Evolutionary conservation across 2,797 vertebrate genomes (phyloP).

Genomic region (Lemur catta): DNA sequence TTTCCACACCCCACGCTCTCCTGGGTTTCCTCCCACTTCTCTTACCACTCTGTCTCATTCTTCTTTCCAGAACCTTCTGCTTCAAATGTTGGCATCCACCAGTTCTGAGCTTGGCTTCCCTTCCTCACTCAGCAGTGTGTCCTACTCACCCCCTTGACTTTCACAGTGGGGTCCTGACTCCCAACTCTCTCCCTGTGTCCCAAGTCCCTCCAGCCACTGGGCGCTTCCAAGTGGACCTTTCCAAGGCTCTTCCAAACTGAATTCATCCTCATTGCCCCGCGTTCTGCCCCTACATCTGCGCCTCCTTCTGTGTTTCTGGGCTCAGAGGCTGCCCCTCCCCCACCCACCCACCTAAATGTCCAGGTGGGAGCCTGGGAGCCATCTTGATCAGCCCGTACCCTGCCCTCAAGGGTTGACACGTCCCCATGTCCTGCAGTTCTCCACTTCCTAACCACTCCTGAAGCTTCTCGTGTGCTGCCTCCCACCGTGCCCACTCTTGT

Average conservation of each 20-base stretch:
- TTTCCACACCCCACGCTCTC: not conserved
- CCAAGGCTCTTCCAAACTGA: not conserved
- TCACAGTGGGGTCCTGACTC: not conserved
- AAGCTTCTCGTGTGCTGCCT: not conserved
- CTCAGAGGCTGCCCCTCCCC: not conserved
- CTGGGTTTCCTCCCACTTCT: not conserved
- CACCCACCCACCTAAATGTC: not conserved
- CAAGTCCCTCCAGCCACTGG: not conserved
- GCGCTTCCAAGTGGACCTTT: not conserved
- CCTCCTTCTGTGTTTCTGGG: not conserved
- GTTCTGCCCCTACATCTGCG: too few relatives aligned
- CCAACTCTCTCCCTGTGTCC: not conserved
- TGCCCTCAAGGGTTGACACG: rapidly evolving
- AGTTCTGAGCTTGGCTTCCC: not conserved
- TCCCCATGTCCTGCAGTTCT: not conserved
- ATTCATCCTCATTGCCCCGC: not conserved
- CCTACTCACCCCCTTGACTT: not conserved
- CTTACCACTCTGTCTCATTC: not conserved
- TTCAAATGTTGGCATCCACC: not conserved
- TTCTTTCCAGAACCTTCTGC: not conserved
- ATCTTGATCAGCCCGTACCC: not conserved
- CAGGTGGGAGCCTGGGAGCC: not conserved
- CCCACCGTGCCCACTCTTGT: not conserved
- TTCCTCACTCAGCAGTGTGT: not conserved
- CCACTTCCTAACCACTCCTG: not conserved